These are phyloP conservation scores for Saccopteryx bilineata DNA, from an alignment of 2,113 vertebrate species.

Conservation along the genomic window DNA sequence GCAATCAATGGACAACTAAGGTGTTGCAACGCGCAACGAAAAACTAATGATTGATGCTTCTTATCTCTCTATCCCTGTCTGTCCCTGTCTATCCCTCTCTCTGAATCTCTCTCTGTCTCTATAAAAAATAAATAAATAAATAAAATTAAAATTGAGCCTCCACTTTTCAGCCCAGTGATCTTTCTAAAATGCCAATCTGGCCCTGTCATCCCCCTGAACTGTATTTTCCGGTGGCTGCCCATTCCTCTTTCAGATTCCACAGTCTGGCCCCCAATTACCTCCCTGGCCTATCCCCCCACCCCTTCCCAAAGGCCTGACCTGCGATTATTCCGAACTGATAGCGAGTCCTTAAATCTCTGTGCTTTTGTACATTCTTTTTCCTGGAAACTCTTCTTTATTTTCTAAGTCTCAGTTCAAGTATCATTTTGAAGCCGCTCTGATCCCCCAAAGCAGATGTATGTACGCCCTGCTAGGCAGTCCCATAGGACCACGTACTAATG, in stretches of 20 bases:
- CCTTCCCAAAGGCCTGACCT: conserved; percentile 35
- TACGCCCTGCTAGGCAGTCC: background rate
- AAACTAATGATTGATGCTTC: too few relatives aligned
- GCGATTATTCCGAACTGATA: background rate
- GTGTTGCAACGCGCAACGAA: too few relatives aligned
- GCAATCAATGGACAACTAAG: too few relatives aligned
- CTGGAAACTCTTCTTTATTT: background rate
- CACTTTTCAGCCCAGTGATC: background rate
- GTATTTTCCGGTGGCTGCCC: background rate
- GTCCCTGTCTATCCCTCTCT: too few relatives aligned
- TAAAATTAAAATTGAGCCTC: background rate
- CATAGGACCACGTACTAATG: too few relatives aligned
- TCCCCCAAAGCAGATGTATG: background rate
- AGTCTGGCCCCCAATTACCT: background rate
- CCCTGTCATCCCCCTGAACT: background rate
- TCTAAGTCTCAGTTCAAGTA: conserved; percentile 13
- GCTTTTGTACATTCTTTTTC: background rate
- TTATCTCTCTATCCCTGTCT: too few relatives aligned
- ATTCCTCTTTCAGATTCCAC: background rate
- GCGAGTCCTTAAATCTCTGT: background rate
- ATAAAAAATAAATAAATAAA: too few relatives aligned
- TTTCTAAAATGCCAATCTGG: background rate
- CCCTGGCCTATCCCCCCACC: background rate
- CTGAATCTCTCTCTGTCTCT: too few relatives aligned
- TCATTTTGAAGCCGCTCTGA: background rate